Conservation (phyloP, 2,797 vertebrate species). For the Paratrypauchen microcephalus region DNA sequence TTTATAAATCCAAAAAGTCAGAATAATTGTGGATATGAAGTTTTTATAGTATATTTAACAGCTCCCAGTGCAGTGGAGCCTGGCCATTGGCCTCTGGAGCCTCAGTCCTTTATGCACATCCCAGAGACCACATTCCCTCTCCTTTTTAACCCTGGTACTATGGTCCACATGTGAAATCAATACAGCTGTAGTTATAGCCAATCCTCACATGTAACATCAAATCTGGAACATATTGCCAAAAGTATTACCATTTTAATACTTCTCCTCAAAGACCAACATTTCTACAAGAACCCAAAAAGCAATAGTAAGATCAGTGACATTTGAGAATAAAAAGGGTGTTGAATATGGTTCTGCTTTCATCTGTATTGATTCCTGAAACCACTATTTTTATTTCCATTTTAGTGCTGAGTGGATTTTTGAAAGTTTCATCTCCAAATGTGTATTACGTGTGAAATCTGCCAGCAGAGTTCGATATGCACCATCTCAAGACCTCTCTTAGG, state of each 20-base stretch:
- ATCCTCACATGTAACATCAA: constrained; percentile 75
- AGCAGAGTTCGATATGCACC: constrained; percentile 61
- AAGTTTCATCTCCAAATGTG: constrained; percentile 70
- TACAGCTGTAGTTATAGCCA: constrained; percentile 72
- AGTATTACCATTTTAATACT: constrained; percentile 56
- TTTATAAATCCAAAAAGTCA: constrained; percentile 76
- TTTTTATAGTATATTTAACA: constrained; percentile 74
- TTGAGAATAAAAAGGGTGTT: constrained; percentile 50
- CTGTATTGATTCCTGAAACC: constrained; percentile 35
- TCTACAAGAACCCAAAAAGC: constrained; percentile 28
- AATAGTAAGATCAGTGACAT: constrained; percentile 36
- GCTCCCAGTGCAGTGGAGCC: constrained; percentile 63
- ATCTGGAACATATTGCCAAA: constrained; percentile 72
- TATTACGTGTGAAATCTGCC: constrained; percentile 56
- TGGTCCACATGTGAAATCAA: constrained; percentile 79
- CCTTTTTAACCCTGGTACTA: constrained; percentile 51
- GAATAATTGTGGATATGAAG: constrained; percentile 75
- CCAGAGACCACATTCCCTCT: constrained; percentile 46
- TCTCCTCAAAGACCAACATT: constrained; percentile 52
- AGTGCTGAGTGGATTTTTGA: constrained; percentile 48
- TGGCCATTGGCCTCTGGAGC: constrained; percentile 47
- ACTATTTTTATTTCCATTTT: constrained; percentile 39
- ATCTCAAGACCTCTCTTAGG: constrained; percentile 65
- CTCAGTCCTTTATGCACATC: constrained; percentile 62
- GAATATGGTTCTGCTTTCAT: constrained; percentile 21